These are phyloP conservation scores for Caenorhabditis parvicauda DNA, from an alignment of 2,888 invertebrate genomes.

Conservation along the genomic window DNA sequence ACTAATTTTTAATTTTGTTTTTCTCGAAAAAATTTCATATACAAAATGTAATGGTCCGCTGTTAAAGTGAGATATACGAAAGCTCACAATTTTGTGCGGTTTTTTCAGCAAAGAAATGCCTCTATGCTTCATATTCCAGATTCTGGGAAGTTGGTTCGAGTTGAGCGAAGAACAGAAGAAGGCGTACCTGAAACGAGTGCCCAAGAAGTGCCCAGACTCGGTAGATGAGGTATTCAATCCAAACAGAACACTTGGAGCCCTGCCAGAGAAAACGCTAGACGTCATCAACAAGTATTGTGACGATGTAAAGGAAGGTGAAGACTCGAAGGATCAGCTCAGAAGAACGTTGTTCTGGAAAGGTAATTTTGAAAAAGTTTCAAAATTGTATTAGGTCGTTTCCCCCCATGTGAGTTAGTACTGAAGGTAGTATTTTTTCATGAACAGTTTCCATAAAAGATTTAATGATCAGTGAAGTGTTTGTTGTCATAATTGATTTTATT, in stretches of 20 bases:
- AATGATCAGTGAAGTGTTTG: too few species aligned
- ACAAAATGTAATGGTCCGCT: too few species aligned
- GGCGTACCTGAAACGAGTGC: constrained; percentile 16
- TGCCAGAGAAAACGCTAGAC: constrained; percentile 78
- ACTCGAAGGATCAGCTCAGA: constrained; percentile 29
- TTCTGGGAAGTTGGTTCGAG: constrained; percentile 46
- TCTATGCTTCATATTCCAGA: constrained; percentile 4
- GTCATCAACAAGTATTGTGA: constrained; percentile 64
- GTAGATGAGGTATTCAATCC: constrained; percentile 70
- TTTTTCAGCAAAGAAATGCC: too few species aligned
- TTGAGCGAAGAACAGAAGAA: constrained; percentile 33
- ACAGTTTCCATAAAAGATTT: too few species aligned
- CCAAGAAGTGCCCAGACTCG: constrained; percentile 33
- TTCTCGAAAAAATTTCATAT: too few species aligned
- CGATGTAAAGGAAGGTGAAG: constrained; percentile 12
- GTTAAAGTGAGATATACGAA: too few species aligned
- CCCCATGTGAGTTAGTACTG: background rate
- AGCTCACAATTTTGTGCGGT: too few species aligned
- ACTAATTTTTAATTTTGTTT: too few species aligned
- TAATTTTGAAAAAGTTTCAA: constrained; percentile 2
- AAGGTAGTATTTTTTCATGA: too few species aligned
- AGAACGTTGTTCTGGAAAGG: constrained; percentile 60
- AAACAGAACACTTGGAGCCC: constrained; percentile 77
- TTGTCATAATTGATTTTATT: too few species aligned
- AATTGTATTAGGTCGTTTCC: constrained; percentile 1